Base-by-base conservation (phyloP, 2,888 invertebrate genomes). In the Ctenicera cuprea region DNA sequence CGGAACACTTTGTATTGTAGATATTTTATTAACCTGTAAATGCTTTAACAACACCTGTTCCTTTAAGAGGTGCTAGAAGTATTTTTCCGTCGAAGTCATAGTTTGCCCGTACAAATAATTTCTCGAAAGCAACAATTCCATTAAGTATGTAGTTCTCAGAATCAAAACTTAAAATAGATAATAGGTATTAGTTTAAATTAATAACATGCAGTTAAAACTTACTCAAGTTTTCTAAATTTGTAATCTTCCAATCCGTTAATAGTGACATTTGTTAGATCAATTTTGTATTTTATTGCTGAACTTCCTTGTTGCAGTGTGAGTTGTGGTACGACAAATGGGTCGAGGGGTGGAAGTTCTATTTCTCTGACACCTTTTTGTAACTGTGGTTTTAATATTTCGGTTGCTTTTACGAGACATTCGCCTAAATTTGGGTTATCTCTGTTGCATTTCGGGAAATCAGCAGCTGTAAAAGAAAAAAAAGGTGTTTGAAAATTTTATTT, bases 361-460 rank as follows among this genome's bases (percentile, higher is more conserved):
- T 26, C 26, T 3, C 26, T 18, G 3, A 62, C 14, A 3, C 61
- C 61, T 0, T 12, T 3, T 22, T 20, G 11, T 20, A 62, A 2
- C 0, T 16, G 22, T 18, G 61, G 43, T 62, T 12, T 62, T 3
- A 62, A 8, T 5, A 22, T 62, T 22, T 62, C 20, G 9, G 61
- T 43, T 14, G 61, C 61, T 62, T 62, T 20, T 2, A 62, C n/a
- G 0, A 62, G 14, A 41, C 61, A 62, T 22, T 43, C 14, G 3
- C 22, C 8, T 62, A 62, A 22, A 43, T 43, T 62, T 43, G 61
- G 61, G 41, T 38, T 22, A 9, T 62, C 3, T 8, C 61, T 38
- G 8, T 41, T 8, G 20, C 61, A 62, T 43, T 9, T 18, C 3
- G 61, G 61, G 1, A 62, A 38, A 7, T 38, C 9, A 12, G 3